A percentile compares a stretch with the other conserved stretches of the same genome.
Evolutionary conservation across 2,888 invertebrate species (phyloP).

Genomic region (Leptothorax acervorum): DNA sequence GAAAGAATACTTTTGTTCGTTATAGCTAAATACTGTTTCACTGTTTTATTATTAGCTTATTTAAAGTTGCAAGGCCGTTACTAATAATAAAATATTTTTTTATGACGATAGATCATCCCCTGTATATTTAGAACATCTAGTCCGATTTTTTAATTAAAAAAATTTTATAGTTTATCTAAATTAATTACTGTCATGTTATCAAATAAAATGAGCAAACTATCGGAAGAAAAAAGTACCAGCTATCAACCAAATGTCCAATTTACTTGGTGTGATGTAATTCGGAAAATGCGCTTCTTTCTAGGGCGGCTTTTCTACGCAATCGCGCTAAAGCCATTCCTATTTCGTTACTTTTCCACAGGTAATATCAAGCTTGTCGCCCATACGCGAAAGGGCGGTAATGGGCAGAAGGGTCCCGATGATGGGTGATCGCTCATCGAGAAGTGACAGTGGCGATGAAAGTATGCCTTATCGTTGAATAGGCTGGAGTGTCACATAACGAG

Average conservation of each 20-base stretch:
- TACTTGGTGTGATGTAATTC: slow-evolving; percentile 35
- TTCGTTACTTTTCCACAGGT: slow-evolving; percentile 57
- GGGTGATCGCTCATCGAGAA: slow-evolving; percentile 76
- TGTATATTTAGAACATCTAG: background rate
- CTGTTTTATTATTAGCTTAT: background rate
- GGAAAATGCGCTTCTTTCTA: slow-evolving; percentile 7
- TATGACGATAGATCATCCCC: background rate
- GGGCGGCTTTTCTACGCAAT: slow-evolving; percentile 44
- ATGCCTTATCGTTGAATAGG: slow-evolving; percentile 70
- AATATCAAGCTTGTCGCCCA: slow-evolving; percentile 57
- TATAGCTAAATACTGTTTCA: background rate
- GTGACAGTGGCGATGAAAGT: slow-evolving; percentile 72
- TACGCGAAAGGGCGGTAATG: slow-evolving; percentile 71
- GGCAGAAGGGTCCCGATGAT: slow-evolving; percentile 66
- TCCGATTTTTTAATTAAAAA: background rate
- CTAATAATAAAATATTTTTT: slow-evolving; percentile 11
- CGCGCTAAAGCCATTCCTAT: slow-evolving; percentile 53
- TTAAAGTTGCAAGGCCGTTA: background rate
- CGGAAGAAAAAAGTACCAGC: background rate
- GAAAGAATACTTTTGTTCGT: slow-evolving; percentile 18
- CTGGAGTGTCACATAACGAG: slow-evolving; percentile 55
- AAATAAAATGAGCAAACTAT: background rate
- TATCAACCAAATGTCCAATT: slow-evolving; percentile 1
- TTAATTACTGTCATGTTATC: background rate
- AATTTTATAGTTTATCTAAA: background rate